Evolutionary conservation across 2,113 vertebrate genomes (phyloP).

Genomic region (Phasianus colchicus): DNA sequence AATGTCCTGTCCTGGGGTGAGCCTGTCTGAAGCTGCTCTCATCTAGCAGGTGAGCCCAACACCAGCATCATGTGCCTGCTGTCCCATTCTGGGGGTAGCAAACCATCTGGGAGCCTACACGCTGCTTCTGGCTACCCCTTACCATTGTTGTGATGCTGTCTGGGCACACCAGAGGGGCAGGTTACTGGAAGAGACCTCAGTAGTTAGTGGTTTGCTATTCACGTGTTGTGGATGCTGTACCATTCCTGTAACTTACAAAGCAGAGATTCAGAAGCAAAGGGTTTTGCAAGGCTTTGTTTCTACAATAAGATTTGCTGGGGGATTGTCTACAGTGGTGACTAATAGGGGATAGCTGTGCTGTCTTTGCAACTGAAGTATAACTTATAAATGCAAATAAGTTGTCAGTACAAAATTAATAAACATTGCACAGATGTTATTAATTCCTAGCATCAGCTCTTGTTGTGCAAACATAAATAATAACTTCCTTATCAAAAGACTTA

Average conservation of each 20-base stretch:
- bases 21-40: neutral
- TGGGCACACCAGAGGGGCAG: neutral
- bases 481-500: neutral
- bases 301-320: neutral
- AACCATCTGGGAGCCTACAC: accelerated
- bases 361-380: neutral
- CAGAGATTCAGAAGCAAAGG: neutral
- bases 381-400: neutral
- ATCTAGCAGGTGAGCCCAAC: neutral
- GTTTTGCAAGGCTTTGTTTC: neutral
- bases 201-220: neutral
- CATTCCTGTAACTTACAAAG: neutral
- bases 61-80: accelerated
- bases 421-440: neutral
- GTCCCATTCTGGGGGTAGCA: neutral
- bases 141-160: accelerated
- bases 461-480: neutral
- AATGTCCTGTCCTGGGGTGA: neutral
- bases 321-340: neutral
- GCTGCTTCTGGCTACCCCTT: neutral
- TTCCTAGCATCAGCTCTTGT: neutral
- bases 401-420: neutral
- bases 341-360: neutral
- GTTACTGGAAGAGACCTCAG: neutral
- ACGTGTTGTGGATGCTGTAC: neutral